Conservation (phyloP, 2,797 vertebrate genomes). For the Monodelphis domestica region DNA sequence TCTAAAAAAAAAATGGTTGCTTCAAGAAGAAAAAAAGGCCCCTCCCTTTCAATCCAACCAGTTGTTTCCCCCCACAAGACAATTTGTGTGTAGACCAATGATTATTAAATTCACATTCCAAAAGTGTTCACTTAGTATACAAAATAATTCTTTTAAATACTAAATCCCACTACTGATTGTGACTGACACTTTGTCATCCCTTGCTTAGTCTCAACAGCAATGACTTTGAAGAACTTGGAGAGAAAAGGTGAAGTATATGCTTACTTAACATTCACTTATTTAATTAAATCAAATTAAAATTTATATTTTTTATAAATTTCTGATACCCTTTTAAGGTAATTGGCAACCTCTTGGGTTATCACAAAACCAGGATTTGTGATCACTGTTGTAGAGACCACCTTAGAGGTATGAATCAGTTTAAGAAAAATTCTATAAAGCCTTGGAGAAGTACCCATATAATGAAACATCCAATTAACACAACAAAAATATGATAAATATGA, state of each 20-base stretch:
- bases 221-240: slow-evolving; percentile 75
- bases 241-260: slow-evolving; percentile 70
- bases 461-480: slow-evolving; percentile 36
- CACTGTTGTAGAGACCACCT: slow-evolving; percentile 1
- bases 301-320: slow-evolving; percentile 76
- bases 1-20: slow-evolving; percentile 11
- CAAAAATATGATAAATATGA: slow-evolving; percentile 41
- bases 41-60: slow-evolving; percentile 19
- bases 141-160: slow-evolving; percentile 47
- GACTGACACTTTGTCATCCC: slow-evolving; percentile 71
- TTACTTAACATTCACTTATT: slow-evolving; percentile 67
- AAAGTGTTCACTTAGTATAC: background rate
- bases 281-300: slow-evolving; percentile 61
- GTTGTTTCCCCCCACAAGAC: background rate
- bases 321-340: slow-evolving; percentile 70
- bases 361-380: slow-evolving; percentile 59
- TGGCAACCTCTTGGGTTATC: slow-evolving; percentile 61
- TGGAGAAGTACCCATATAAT: background rate
- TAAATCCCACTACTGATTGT: slow-evolving; percentile 54
- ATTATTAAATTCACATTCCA: slow-evolving; percentile 6
- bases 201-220: slow-evolving; percentile 75
- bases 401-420: slow-evolving; percentile 32
- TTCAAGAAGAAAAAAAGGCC: background rate
- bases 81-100: slow-evolving; percentile 63
- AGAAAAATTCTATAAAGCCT: slow-evolving; percentile 51